Evolutionary conservation across 2,113 vertebrate species (phyloP), one percentile per base, ranked within the genome.

Genomic region (Lethenteron camtschaticum): DNA sequence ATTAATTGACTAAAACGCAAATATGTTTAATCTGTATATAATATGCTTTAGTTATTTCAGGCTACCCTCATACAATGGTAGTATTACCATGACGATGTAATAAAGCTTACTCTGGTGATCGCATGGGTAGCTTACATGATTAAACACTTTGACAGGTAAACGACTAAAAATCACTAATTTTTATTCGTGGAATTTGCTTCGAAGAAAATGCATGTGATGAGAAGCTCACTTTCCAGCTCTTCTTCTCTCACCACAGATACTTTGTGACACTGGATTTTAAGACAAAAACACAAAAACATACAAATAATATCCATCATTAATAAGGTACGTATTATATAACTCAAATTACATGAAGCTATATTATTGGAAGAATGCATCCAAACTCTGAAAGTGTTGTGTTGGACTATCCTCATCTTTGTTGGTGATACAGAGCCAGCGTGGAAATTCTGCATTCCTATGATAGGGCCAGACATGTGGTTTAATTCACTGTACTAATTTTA

Each of bases 241-340:
- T 96, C 91, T 78, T 97, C 94, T 75, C 83, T 85, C 77, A 97
- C 90, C 73, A 97, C 82, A 3, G 89, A 88, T 74, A 96, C 87
- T 80, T 83, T 90, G 81, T 96, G 90, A 81, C 84, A 86, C 94
- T 97, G 77, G 6, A 78, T 41, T 41, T 41, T 41, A 41, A 41
- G 41, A 80, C 18, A 69, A 75, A 82, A 77, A 6, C 56, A 6
- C 18, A 69, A 75, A 82, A 77, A 6, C 56, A 6, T 12, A 68
- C 4, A 57, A 24, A 69, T 13, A 58, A 69, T 41, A 41, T 41
- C 41, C 41, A 7, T 41, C 41, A 41, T 41, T 41, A 41, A 41
- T 41, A 41, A 41, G 41, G 41, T 41, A 41, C 41, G 41, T 7
- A 41, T 41, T 41, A 41, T 7, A 41, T 41, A 41, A 41, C 41